Evolutionary conservation across 2,888 invertebrate genomes (phyloP), one percentile per base, ranked within the genome.

Genomic region (Philopedon plagiatum): DNA sequence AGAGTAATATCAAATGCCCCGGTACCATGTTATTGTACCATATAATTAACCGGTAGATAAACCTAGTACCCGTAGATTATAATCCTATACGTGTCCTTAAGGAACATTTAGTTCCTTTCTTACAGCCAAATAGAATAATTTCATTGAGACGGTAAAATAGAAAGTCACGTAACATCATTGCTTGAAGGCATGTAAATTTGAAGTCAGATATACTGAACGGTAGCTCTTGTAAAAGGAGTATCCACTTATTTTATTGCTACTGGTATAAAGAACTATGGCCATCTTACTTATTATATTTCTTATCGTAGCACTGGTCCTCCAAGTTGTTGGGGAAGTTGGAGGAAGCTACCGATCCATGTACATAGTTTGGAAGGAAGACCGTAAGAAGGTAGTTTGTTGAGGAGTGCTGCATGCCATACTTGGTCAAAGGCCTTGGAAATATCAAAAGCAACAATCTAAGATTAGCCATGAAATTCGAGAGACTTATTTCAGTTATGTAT

Each of bases 131-230:
- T 41, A 26, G 58, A 26, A 58, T 41, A 26, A 37, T n/a, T 39
- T 26, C 19, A 58, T 41, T 58, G 23, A 58, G 34, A 19, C 9
- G 41, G 58, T 15, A 58, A 23, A 26, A 41, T 9, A 58, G 15
- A 23, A 23, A 58, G 58, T 58, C 58, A 58, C 58, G 54, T 64
- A 54, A 64, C 64, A 51, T 64, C 39, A 64, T 26, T 15, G 54
- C 64, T 41, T 56, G 34, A 41, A 54, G 64, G 54, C 49, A 62
- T 62, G 49, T 18, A 62, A 62, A 62, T 62, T 46, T 46, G 15
- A 34, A 11, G 21, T 15, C 7, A 34, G 57, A 57, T 57, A 57
- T 5, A 13, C 39, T 18, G 19, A 57, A 57, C 57, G 57, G 57
- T 41, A 61, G 61, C 61, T 41, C 18, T 15, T 18, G 26, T 46